Base-by-base conservation (phyloP, 2,888 invertebrate species). In the Taphrorychus bicolor region DNA sequence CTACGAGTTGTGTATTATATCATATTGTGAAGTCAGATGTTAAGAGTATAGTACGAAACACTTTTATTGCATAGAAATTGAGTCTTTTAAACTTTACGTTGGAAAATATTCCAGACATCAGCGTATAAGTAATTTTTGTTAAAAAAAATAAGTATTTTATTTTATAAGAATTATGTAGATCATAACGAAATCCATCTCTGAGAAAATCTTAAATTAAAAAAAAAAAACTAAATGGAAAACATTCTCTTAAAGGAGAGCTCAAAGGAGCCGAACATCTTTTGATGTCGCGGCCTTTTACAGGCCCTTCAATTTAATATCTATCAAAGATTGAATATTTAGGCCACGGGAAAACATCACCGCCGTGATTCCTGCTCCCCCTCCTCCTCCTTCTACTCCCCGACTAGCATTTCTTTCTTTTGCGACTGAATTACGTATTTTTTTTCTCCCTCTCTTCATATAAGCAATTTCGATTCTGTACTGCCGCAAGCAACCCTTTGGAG, bases 221-320 rank as follows among this genome's bases (percentile, higher is more conserved):
- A 32, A 59, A 66, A 66, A 66, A 66, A 66, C 59, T 66, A 68
- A 63, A 68, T 59, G 63, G 59, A 63, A 58, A 66, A 66, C 66
- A 58, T 66, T 57, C 22, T 61, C 53, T 49, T 61, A 61, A 32
- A 32, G 32, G 32, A 7, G 32, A 32, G 11, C 32, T 52, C 42
- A 45, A 66, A 58, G 64, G 60, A 41, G 24, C 65, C 54, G 64
- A 57, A 48, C 48, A 51, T 71, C 71, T 73, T 73, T 72, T 73
- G 73, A 73, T 68, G 70, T 69, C 59, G 60, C 59, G 59, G 65
- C 64, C 45, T 40, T 23, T n/a, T 45, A 61, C 16, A 61, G 53
- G 53, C 42, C 42, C 40, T 53, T 74, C 77, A 76, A 76, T 77
- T 76, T 77, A 76, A 76, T 75, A 76, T 76, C 75, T 72, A 75